Evolutionary conservation across 1,140 invertebrate species (phyloP).

Genomic region (Galleria mellonella): DNA sequence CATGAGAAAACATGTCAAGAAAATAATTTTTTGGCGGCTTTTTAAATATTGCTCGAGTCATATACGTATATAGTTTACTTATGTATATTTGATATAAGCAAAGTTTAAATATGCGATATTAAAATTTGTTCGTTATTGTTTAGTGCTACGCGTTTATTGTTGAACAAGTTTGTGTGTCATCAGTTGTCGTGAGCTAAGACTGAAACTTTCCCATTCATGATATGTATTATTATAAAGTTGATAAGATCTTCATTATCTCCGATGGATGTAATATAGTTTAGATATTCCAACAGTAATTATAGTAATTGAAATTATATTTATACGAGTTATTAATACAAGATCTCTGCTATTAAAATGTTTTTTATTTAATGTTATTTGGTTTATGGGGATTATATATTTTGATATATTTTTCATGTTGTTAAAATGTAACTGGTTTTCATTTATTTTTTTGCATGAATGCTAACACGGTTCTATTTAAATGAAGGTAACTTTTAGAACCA

Average conservation of each 20-base stretch:
- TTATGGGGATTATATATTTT: no score
- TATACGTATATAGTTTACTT: no score
- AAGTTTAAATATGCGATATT: background rate
- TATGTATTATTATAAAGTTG: constrained; percentile 6
- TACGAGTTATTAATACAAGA: constrained; percentile 1
- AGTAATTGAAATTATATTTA: background rate
- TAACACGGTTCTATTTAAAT: no score
- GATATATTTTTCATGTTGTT: no score
- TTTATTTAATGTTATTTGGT: no score
- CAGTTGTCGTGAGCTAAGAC: constrained; percentile 23
- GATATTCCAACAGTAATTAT: constrained; percentile 3
- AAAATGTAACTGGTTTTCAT: no score
- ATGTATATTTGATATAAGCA: no score
- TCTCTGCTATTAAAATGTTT: background rate
- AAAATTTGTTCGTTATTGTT: background rate
- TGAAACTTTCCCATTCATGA: constrained; percentile 20
- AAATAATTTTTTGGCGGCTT: no score
- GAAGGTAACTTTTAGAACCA: no score
- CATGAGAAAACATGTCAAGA: no score
- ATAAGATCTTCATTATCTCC: background rate
- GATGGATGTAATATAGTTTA: constrained; percentile 3
- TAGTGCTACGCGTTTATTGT: background rate
- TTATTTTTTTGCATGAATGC: no score
- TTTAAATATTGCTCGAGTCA: no score
- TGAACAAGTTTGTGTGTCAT: background rate